phyloP scores from a whole-genome alignment of 1,140 invertebrate species.

The Halyomorpha halys region DNA sequence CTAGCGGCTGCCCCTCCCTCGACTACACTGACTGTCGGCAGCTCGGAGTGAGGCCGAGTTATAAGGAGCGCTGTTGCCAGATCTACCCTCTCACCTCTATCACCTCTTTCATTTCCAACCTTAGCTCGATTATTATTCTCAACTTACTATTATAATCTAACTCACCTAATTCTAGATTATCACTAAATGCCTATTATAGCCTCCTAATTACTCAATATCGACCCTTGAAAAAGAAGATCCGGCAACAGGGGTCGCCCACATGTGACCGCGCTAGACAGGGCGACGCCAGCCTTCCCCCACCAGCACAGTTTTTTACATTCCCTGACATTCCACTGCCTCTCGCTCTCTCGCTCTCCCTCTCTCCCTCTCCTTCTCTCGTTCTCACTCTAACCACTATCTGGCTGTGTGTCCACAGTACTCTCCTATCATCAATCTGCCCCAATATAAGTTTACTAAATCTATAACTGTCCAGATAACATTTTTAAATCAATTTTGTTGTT shows the following conservation, averaged over 20 bases:
- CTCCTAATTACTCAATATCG: slow-evolving; percentile 33
- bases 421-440: no score
- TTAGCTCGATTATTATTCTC: neutral
- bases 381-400: no score
- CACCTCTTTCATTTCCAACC: neutral
- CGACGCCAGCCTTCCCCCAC: slow-evolving; percentile 38
- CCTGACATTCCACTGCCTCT: no score
- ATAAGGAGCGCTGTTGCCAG: slow-evolving; percentile 35
- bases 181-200: slow-evolving; percentile 27
- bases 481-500: no score
- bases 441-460: no score
- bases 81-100: slow-evolving; percentile 23
- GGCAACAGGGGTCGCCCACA: slow-evolving; percentile 47
- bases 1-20: slow-evolving; percentile 35
- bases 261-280: slow-evolving; percentile 72
- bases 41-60: slow-evolving; percentile 25
- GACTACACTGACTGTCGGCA: slow-evolving; percentile 37
- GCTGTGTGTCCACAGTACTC: no score
- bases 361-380: no score
- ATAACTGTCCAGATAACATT: no score
- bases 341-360: no score
- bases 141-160: neutral
- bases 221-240: slow-evolving; percentile 41
- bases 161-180: neutral
- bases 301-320: no score